phyloP scores from a whole-genome alignment of 1,140 invertebrate species.

The Diachasmimorpha longicaudata region DNA sequence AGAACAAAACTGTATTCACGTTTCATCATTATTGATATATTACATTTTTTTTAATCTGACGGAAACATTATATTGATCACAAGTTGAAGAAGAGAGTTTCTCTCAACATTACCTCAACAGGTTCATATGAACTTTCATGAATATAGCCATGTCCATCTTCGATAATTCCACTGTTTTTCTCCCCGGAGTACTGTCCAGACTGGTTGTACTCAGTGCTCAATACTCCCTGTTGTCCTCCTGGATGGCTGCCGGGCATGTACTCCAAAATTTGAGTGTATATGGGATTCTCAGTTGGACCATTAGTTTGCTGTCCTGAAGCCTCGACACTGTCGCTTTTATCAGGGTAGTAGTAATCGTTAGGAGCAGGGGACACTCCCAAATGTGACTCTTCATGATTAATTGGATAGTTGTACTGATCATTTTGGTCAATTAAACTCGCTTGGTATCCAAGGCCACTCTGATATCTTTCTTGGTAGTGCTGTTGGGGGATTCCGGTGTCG shows the following conservation, averaged over 20 bases:
- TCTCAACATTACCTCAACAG: neutral
- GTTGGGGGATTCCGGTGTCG: neutral
- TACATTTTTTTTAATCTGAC: too few species aligned
- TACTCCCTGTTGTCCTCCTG: neutral
- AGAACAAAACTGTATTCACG: too few species aligned
- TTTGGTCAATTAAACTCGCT: conserved; percentile 35
- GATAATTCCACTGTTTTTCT: conserved; percentile 11
- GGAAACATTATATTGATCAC: too few species aligned
- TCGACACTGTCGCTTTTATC: conserved; percentile 44
- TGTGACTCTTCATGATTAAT: conserved; percentile 29
- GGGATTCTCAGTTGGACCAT: conserved; percentile 15
- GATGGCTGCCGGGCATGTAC: conserved; percentile 11
- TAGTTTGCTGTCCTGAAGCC: neutral
- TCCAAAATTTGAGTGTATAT: conserved; percentile 21
- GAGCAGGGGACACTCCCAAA: conserved; percentile 20
- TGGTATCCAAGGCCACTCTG: conserved; percentile 29
- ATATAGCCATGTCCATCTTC: conserved; percentile 16
- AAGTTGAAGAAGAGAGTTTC: too few species aligned
- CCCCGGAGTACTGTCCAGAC: neutral
- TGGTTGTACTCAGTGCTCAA: neutral
- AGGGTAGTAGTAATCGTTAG: conserved; percentile 42
- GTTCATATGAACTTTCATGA: conserved; percentile 16
- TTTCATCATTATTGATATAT: too few species aligned
- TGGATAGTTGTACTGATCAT: conserved; percentile 55
- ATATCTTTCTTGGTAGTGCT: conserved; percentile 29